Evolutionary conservation across 1,140 invertebrate genomes (phyloP), one percentile per base, ranked within the genome.

Genomic region (Planococcus citri): DNA sequence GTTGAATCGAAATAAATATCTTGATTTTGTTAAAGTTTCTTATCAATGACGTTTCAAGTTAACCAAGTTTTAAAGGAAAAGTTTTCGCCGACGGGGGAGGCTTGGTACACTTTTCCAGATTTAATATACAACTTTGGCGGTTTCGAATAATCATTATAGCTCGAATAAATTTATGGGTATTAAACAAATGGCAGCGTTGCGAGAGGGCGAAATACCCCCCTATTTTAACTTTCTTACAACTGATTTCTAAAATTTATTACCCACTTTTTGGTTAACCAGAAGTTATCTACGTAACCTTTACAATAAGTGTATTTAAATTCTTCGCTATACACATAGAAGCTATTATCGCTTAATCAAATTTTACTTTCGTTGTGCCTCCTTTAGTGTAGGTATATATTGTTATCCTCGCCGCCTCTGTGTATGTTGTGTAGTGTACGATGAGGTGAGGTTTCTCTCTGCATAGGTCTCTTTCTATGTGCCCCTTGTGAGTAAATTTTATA

Each of bases 201-300:
- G 41, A 51, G 17, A 51, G 41, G 12, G 41, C 33, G 33, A 14
- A 6, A 14, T 14, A n/a, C n/a, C n/a, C 12, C 41, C 41, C 12
- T 14, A n/a, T n/a, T n/a, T 51, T 51, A 51, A 51, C 41, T 51
- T 51, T 51, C 41, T 6, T 51, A n/a, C 41, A 9, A 51, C 41
- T n/a, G 41, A 51, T 51, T 51, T 51, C 41, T 51, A 51, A 51
- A 51, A 51, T 51, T 51, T 51, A 51, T 51, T 51, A 51, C 41
- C 41, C 41, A 51, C 41, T 51, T 51, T 51, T 51, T 51, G 41
- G 41, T 51, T 51, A 51, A 51, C 41, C 41, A 51, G 41, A 51
- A 51, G 41, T 51, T 51, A 51, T 51, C 41, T 51, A 20, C 41
- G 41, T 20, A n/a, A 51, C 41, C 17, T 51, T 51, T 51, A 51